These are phyloP conservation scores for Numenius phaeopus DNA, from an alignment of 2,797 vertebrate genomes.

Conservation along the genomic window DNA sequence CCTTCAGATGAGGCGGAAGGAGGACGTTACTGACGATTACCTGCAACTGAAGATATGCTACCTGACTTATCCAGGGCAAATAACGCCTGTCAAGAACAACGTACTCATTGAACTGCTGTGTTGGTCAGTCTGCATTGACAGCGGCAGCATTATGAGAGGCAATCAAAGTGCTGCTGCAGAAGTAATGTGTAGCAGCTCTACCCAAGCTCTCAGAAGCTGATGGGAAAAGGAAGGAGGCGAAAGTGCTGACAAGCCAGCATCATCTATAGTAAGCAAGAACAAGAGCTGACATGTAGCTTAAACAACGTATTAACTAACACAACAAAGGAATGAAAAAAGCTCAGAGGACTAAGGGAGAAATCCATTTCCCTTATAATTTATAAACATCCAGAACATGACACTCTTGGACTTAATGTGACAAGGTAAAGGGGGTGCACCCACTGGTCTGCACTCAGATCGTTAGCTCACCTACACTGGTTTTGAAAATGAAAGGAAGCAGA, in stretches of 20 bases:
- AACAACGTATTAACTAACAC: neutral
- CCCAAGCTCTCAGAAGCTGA: neutral
- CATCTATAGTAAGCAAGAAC: neutral
- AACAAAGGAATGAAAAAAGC: neutral
- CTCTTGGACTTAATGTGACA: neutral
- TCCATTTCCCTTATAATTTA: neutral
- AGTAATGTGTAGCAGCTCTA: neutral
- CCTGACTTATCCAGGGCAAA: neutral
- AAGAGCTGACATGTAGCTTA: neutral
- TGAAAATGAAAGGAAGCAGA: neutral
- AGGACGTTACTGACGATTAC: neutral
- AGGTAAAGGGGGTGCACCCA: neutral
- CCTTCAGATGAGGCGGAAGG: neutral
- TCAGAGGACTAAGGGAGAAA: neutral
- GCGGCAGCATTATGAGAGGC: neutral
- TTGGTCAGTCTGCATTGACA: neutral
- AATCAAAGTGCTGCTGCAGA: neutral
- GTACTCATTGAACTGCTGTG: neutral
- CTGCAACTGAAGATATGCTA: neutral
- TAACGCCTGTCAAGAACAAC: neutral
- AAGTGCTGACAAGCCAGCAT: neutral
- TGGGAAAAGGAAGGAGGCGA: neutral
- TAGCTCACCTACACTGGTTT: neutral
- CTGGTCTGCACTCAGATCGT: neutral
- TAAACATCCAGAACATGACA: neutral